These are phyloP conservation scores for Drosophila sproati DNA, from an alignment of 1,140 invertebrate species.

Conservation along the genomic window DNA sequence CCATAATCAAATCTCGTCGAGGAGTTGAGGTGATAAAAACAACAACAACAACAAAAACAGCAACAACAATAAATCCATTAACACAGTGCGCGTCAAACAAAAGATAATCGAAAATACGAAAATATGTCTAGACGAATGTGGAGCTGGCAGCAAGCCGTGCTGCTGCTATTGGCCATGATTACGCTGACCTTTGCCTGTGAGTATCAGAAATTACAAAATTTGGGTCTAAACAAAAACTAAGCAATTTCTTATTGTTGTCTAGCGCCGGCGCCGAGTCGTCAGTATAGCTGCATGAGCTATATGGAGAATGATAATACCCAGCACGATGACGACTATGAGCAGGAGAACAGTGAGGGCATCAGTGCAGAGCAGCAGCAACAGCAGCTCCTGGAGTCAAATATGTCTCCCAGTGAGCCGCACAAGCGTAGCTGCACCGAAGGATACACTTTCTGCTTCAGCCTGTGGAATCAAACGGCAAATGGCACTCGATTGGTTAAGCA, in stretches of 20 bases:
- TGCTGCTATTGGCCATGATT: slow-evolving; percentile 49
- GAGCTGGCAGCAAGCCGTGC: slow-evolving; percentile 9
- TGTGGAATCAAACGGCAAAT: slow-evolving; percentile 72
- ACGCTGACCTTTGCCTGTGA: slow-evolving; percentile 47
- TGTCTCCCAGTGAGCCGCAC: slow-evolving; percentile 41
- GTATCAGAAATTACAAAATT: slow-evolving; percentile 15
- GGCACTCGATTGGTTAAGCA: slow-evolving; percentile 68
- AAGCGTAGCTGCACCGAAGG: slow-evolving; percentile 60
- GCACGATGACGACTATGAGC: slow-evolving; percentile 71
- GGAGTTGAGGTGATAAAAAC: slow-evolving; percentile 35
- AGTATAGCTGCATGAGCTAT: slow-evolving; percentile 77
- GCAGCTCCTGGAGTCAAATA: slow-evolving; percentile 34
- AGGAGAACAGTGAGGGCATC: slow-evolving; percentile 49
- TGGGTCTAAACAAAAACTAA: background rate
- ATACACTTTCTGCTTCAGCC: slow-evolving; percentile 75
- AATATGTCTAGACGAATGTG: slow-evolving; percentile 51
- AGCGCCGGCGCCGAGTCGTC: slow-evolving; percentile 62
- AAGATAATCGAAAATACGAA: slow-evolving; percentile 14
- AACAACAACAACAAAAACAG: slow-evolving; percentile 22
- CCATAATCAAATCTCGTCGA: slow-evolving; percentile 37
- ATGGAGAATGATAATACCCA: slow-evolving; percentile 69
- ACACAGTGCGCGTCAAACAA: background rate
- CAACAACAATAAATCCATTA: background rate
- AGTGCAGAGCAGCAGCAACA: slow-evolving; percentile 30
- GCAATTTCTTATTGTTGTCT: background rate